Evolutionary conservation across 2,888 invertebrate species (phyloP), one percentile per base, ranked within the genome.

Genomic region (Tupiocoris notatus): DNA sequence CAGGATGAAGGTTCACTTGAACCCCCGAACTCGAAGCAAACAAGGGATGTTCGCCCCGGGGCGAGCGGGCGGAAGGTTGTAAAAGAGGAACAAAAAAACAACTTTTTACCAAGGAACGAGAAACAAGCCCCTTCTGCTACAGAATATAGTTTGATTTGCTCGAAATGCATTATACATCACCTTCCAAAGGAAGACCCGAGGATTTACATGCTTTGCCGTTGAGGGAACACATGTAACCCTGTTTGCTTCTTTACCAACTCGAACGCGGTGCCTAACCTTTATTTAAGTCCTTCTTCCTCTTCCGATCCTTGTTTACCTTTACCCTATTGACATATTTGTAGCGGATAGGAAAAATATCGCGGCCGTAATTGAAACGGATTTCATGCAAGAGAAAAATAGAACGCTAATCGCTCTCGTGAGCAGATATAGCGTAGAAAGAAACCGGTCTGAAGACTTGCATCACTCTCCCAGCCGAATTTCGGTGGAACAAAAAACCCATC

Each of bases 81-180:
- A 39, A 39, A 39, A 39, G 39, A 39, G 39, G 39, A 39, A 21
- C 21, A 39, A 21, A 21, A 25, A 54, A 67, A 67, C 25, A 22
- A 66, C 39, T 66, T 56, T 65, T 16, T 65, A 65, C 25, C n/a
- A 57, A 22, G 17, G 21, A 57, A 57, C 54, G 54, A 67, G 54
- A 67, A 67, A 67, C 67, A 67, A 67, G 65, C 65, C 57, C 56
- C 66, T 20, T 66, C 54, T 20, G 67, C 61, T 25, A 58, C 23
- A 70, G 70, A 70, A 70, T 59, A 70, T 58, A 70, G 70, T 70
- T 70, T 70, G 70, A 70, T 70, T 70, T 70, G 70, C 59, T 24
- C 23, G 70, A 57, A 59, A 70, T 70, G 70, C 70, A 70, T 70
- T 70, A 70, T 70, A 70, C 70, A 70, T 70, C 58, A 59, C 70